A percentile compares a stretch with the other conserved stretches of the same genome.
phyloP scores from a whole-genome alignment of 1,140 invertebrate species.

The Brachionus plicatilis region DNA sequence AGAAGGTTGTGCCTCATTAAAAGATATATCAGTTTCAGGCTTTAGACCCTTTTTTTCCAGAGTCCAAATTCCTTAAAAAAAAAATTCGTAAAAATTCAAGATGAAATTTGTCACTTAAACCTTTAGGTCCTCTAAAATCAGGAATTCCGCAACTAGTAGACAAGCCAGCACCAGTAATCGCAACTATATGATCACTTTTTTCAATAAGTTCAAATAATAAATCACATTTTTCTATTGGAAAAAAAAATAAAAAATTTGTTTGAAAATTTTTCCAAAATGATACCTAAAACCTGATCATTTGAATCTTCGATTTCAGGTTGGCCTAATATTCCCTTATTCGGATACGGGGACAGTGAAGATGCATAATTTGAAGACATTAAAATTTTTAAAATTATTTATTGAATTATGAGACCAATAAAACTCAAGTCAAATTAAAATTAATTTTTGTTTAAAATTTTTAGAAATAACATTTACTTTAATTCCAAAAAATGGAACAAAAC shows the following conservation, averaged over 20 bases:
- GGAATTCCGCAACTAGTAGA: slow-evolving; percentile 62
- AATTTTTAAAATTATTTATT: background rate
- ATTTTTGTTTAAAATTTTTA: background rate
- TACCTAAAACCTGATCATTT: background rate
- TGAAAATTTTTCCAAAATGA: background rate
- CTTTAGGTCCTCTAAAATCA: slow-evolving; percentile 61
- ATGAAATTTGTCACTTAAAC: background rate
- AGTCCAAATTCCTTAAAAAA: slow-evolving; percentile 85
- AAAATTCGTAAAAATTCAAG: background rate
- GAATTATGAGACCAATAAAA: background rate
- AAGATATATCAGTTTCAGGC: slow-evolving; percentile 73
- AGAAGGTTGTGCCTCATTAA: slow-evolving; percentile 84
- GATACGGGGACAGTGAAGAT: slow-evolving; percentile 1
- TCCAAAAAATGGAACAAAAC: background rate
- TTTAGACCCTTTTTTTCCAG: slow-evolving; percentile 83
- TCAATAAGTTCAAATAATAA: slow-evolving; percentile 42
- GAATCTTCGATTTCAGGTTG: slow-evolving; percentile 14
- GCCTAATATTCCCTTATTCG: slow-evolving; percentile 30
- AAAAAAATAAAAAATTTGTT: background rate
- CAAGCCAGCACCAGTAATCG: slow-evolving; percentile 87
- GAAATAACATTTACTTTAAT: background rate
- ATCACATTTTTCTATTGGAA: background rate
- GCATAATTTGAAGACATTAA: slow-evolving; percentile 35
- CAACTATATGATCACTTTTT: slow-evolving; percentile 76
- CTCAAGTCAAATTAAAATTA: background rate